Evolutionary conservation across 2,888 invertebrate species (phyloP).

Genomic region (Cerastis rubricosa): DNA sequence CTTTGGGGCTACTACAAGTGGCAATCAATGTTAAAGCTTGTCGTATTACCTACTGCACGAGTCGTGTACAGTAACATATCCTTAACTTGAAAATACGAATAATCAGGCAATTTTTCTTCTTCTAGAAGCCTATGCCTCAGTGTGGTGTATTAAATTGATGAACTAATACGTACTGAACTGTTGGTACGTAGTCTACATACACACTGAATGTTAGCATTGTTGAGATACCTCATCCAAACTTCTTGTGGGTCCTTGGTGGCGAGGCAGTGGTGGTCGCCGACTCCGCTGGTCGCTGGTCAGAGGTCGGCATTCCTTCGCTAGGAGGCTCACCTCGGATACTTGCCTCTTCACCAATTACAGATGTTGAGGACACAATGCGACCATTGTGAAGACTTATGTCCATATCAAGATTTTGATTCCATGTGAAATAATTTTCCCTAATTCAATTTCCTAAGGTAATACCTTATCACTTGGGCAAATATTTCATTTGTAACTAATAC

Average conservation of each 20-base stretch:
- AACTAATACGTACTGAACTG: background rate
- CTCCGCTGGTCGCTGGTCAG: conserved; percentile 58
- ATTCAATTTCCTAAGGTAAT: background rate
- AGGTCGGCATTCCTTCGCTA: conserved; percentile 74
- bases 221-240: conserved; percentile 44
- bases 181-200: too few relatives aligned
- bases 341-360: conserved; percentile 51
- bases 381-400: conserved; percentile 30
- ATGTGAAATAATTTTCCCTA: conserved; percentile 7
- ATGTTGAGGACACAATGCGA: conserved; percentile 44
- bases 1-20: too few relatives aligned
- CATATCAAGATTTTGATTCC: conserved; percentile 7
- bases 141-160: background rate
- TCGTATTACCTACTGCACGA: too few relatives aligned
- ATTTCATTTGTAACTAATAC: background rate
- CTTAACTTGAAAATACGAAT: background rate
- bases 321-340: conserved; percentile 47
- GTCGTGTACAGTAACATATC: background rate
- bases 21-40: too few relatives aligned
- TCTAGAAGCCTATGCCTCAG: background rate
- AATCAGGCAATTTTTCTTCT: background rate
- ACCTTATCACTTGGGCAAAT: too few relatives aligned
- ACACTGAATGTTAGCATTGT: background rate
- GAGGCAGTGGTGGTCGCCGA: conserved; percentile 27
- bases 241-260: background rate